A percentile compares a stretch with the other conserved stretches of the same genome.
Conservation (phyloP, 2,797 vertebrate species). For the Sandelia bainsii region DNA sequence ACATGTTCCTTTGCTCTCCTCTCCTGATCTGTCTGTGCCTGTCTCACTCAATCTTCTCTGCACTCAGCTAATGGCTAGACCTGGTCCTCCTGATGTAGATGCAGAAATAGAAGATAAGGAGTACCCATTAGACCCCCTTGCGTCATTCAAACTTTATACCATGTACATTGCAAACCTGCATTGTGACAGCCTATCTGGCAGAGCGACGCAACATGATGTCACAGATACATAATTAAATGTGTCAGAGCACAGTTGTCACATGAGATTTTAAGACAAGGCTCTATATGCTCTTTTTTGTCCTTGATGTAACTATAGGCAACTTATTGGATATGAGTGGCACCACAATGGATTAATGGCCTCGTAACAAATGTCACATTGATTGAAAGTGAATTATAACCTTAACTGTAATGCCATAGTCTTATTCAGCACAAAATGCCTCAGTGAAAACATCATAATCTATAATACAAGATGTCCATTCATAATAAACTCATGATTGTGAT, state of each 20-base stretch:
- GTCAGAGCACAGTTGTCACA: slow-evolving; percentile 24
- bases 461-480: not conserved
- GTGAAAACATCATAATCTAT: not conserved
- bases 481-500: not conserved
- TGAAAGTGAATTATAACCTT: not conserved
- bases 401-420: not conserved
- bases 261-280: slow-evolving; percentile 24
- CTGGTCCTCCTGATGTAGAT: slow-evolving; percentile 7
- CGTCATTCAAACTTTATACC: slow-evolving; percentile 24
- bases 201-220: slow-evolving; percentile 10
- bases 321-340: slow-evolving; percentile 13
- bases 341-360: slow-evolving; percentile 1
- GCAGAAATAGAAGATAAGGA: slow-evolving; percentile 28
- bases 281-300: not conserved
- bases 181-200: slow-evolving; percentile 11
- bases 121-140: slow-evolving; percentile 20
- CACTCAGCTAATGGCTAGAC: slow-evolving; percentile 3
- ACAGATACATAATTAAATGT: slow-evolving; percentile 13
- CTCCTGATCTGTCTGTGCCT: not conserved
- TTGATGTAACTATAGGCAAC: slow-evolving; percentile 1
- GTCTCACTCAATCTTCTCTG: not conserved
- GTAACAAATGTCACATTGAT: slow-evolving; percentile 4
- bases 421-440: slow-evolving; percentile 9
- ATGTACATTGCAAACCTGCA: slow-evolving; percentile 1
- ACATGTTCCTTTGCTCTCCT: not conserved